phyloP scores from a whole-genome alignment of 2,888 invertebrate species.

The Lagria hirta region DNA sequence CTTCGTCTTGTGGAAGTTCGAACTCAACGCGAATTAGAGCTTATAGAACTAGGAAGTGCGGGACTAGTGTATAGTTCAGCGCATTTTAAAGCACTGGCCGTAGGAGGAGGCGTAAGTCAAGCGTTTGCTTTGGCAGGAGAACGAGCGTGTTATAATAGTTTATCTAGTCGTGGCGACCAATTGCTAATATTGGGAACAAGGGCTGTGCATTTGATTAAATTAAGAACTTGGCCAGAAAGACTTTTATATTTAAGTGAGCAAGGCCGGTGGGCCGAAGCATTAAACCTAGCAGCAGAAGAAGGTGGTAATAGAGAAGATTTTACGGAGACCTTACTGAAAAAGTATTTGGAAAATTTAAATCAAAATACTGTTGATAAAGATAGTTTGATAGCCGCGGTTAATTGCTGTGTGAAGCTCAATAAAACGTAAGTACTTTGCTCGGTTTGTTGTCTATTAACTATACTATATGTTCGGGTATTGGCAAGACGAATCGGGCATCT shows the following conservation, averaged over 20 bases:
- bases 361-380: conserved; percentile 51
- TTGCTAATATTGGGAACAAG: conserved; percentile 69
- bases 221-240: conserved; percentile 68
- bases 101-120: conserved; percentile 89
- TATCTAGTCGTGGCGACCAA: conserved; percentile 68
- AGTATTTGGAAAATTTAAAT: conserved; percentile 55
- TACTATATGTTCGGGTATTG: too few species aligned
- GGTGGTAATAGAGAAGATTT: conserved; percentile 49
- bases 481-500: too few species aligned
- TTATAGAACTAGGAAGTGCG: conserved; percentile 76
- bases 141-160: conserved; percentile 74
- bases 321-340: conserved; percentile 45
- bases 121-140: conserved; percentile 75
- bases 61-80: conserved; percentile 85
- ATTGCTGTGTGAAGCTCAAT: conserved; percentile 55
- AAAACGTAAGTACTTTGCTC: conserved; percentile 62
- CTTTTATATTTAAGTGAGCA: conserved; percentile 64
- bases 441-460: too few species aligned
- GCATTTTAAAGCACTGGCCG: conserved; percentile 88
- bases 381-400: conserved; percentile 54
- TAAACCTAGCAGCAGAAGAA: conserved; percentile 60
- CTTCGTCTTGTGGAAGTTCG: conserved; percentile 88
- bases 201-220: conserved; percentile 61
- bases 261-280: conserved; percentile 60
- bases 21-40: conserved; percentile 81